phyloP scores from a whole-genome alignment of 2,888 invertebrate species.

The Oxyscelio sp. region DNA sequence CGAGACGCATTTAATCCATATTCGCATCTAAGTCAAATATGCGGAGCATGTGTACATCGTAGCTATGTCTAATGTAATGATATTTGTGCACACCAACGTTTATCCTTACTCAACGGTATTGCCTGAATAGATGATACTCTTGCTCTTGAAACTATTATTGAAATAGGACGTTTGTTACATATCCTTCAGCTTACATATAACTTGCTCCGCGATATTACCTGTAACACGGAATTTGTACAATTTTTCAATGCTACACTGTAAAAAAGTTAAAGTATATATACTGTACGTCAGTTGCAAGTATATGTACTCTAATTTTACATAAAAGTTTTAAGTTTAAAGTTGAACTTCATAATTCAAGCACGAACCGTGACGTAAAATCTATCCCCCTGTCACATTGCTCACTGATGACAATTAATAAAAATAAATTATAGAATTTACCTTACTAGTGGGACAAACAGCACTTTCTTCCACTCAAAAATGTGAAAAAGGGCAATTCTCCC shows the following conservation, averaged over 20 bases:
- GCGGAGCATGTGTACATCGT: conserved; percentile 38
- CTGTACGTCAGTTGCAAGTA: too few species aligned
- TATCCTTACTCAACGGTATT: conserved; percentile 60
- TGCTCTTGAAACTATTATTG: conserved; percentile 61
- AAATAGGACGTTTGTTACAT: conserved; percentile 62
- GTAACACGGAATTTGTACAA: neutral
- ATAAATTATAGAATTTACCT: too few species aligned
- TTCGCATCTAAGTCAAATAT: conserved; percentile 51
- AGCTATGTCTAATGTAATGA: conserved; percentile 65
- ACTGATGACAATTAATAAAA: too few species aligned
- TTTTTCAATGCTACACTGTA: conserved; percentile 10
- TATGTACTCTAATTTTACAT: too few species aligned
- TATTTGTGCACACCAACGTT: conserved; percentile 58
- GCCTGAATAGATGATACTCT: conserved; percentile 63
- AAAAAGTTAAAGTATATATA: too few species aligned
- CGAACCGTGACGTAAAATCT: too few species aligned
- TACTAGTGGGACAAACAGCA: too few species aligned
- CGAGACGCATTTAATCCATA: conserved; percentile 39
- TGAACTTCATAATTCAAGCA: too few species aligned
- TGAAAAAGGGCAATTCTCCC: too few species aligned
- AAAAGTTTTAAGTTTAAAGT: too few species aligned
- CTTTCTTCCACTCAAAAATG: too few species aligned
- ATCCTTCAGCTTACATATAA: conserved; percentile 43
- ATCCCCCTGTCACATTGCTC: too few species aligned
- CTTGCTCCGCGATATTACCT: conserved; percentile 26